Evolutionary conservation across 2,797 vertebrate genomes (phyloP), one percentile per base, ranked within the genome.

Genomic region (Sciurus carolinensis): DNA sequence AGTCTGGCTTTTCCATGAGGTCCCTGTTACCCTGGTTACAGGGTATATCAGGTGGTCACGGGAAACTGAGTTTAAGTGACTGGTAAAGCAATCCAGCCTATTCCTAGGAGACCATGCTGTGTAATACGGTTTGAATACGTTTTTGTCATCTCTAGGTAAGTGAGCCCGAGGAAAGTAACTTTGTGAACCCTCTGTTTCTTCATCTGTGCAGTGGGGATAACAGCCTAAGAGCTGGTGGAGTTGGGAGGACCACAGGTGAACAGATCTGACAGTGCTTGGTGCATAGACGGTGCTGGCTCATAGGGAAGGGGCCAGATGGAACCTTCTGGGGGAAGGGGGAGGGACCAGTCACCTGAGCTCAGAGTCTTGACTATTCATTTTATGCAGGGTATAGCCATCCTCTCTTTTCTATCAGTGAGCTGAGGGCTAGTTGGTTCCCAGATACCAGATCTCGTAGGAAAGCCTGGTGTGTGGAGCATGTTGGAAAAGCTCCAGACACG

Each of bases 191-290:
- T 81, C 44, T 7, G 3, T 52, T 50, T 87, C 67, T 36, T 90
- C 50, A 36, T 75, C 62, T 82, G 52, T 59, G 17, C 91, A 92
- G 36, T 30, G 28, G 71, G 26, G 14, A 54, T n/a, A 36, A 44
- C 0, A 30, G 86, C 12, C 4, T 42, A 13, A 14, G 0, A 33
- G 36, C 72, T 30, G 14, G 1, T 0, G 10, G 72, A 59, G 54
- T 1, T 39, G 17, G 62, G 50, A 69, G 75, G 39, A n/a, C n/a
- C 42, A 0, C 39, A 1, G 4, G 1, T 0, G 5, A 1, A 26
- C 18, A 76, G 64, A n/a, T 14, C 80, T 20, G 28, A 71, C 73
- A 14, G 62, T 18, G 17, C 71, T 69, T 52, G 50, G 12, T 7
- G 3, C 3, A 2, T 10, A 69, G 69, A 36, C 39, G 36, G 14